Base-by-base conservation (phyloP, 2,113 vertebrate genomes). In the Brachypodius melanocephalos region DNA sequence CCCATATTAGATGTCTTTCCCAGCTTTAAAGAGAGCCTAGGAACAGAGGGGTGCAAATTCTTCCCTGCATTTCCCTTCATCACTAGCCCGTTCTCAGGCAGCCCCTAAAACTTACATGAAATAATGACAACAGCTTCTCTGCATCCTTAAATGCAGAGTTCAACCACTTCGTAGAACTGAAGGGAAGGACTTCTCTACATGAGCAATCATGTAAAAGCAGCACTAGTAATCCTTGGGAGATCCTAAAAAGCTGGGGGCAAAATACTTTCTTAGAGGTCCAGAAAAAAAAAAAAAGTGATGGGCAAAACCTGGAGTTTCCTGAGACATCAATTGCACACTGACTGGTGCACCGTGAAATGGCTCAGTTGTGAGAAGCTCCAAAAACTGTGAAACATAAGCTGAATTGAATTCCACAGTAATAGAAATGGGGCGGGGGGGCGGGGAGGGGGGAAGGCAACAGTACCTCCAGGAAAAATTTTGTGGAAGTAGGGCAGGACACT, bases 381-480 rank as follows among this genome's bases (percentile, higher is more conserved):
- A 92, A 69, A 86, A 46, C 45, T 84, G 73, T 66, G 38, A 46
- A 88, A 73, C 21, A 46, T 48, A 73, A 90, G 46, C 38, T 36
- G 32, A 83, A 42, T 58, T 20, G 12, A 85, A 58, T 62, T 34
- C 16, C 40, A 61, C 7, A 10, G 59, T 74, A 59, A 65, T 58
- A 81, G 11, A 78, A 80, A 43, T 14, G 11, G 16, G 2, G n/a
- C n/a, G n/a, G n/a, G n/a, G n/a, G n/a, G n/a, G n/a, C n/a, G n/a
- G n/a, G n/a, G n/a, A n/a, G 8, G 2, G 0, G 10, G n/a, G 28
- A 34, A 36, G 7, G 18, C n/a, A 55, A 48, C 6, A 25, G 28
- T 14, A 49, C 0, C 1, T 72, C 52, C n/a, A 90, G 38, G 42
- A 5, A 89, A 83, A 88, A 49, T 12, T 43, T 17, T 26, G 15